These are phyloP conservation scores for Pangasianodon gigas DNA, from an alignment of 2,113 vertebrate genomes.

Conservation along the genomic window DNA sequence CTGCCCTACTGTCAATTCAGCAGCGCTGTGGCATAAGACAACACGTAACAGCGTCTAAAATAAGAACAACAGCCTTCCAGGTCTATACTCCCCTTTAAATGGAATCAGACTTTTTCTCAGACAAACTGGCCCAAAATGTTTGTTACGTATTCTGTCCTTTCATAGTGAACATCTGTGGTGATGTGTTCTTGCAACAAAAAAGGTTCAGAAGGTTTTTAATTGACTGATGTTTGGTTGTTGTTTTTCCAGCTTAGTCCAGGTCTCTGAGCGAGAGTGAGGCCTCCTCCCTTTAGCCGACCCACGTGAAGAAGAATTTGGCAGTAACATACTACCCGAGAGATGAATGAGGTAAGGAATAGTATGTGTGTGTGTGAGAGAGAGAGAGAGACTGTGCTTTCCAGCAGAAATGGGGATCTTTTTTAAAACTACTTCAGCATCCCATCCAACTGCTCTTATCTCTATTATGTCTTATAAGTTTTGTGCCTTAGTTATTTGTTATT, in stretches of 20 bases:
- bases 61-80: not conserved
- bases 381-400: not conserved
- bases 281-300: conserved; percentile 45
- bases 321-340: conserved; percentile 63
- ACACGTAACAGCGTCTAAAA: not conserved
- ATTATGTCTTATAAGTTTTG: not conserved
- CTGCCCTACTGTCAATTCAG: not conserved
- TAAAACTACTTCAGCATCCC: not conserved
- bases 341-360: conserved; percentile 72
- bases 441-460: not conserved
- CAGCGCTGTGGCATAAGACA: not conserved
- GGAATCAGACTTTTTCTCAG: not conserved
- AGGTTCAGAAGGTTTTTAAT: not conserved
- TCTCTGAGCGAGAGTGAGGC: not conserved
- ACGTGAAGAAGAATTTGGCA: conserved; percentile 66
- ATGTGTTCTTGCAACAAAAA: conserved; percentile 5
- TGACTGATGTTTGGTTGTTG: not conserved
- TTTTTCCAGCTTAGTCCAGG: conserved; percentile 43
- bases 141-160: not conserved
- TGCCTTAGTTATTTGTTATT: not conserved
- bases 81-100: not conserved
- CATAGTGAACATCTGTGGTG: not conserved
- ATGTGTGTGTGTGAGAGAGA: not conserved
- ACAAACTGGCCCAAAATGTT: not conserved
- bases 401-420: conserved; percentile 9